Evolutionary conservation across 2,797 vertebrate genomes (phyloP).

Genomic region (Pampus argenteus): DNA sequence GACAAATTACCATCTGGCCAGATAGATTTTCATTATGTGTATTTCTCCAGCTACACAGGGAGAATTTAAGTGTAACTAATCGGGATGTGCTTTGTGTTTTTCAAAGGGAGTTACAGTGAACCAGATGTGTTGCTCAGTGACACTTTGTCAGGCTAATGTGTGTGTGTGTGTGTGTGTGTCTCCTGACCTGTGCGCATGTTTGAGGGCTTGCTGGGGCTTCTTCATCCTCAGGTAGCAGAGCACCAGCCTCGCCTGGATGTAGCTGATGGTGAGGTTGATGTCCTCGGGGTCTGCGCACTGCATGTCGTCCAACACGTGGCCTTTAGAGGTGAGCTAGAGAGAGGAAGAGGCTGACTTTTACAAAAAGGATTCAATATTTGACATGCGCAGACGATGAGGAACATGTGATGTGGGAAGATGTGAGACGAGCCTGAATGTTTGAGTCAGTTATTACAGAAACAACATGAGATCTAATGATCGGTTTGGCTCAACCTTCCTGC

Average conservation of each 20-base stretch:
- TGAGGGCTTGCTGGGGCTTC: constrained; percentile 77
- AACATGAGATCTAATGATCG: background rate
- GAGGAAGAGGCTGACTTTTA: too few relatives aligned
- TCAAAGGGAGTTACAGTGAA: too few relatives aligned
- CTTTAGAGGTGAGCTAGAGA: constrained; percentile 79
- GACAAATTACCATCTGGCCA: too few relatives aligned
- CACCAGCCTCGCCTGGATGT: constrained; percentile 83
- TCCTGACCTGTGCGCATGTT: constrained; percentile 84
- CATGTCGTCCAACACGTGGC: constrained; percentile 65
- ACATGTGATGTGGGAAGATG: too few relatives aligned
- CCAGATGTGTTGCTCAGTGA: too few relatives aligned
- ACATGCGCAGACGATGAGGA: too few relatives aligned
- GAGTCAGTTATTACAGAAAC: background rate
- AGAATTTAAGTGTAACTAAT: too few relatives aligned
- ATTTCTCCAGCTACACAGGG: too few relatives aligned
- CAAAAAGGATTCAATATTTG: too few relatives aligned
- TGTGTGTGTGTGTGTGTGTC: background rate
- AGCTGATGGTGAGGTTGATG: constrained; percentile 77
- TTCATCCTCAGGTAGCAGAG: constrained; percentile 80
- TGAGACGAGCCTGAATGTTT: too few relatives aligned
- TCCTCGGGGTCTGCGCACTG: constrained; percentile 75
- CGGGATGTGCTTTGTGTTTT: too few relatives aligned
- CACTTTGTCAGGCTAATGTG: background rate
- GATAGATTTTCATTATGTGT: too few relatives aligned
- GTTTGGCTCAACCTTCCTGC: constrained; percentile 15